These are phyloP conservation scores for Cheilinus undulatus DNA, from an alignment of 2,113 vertebrate species.

Conservation along the genomic window DNA sequence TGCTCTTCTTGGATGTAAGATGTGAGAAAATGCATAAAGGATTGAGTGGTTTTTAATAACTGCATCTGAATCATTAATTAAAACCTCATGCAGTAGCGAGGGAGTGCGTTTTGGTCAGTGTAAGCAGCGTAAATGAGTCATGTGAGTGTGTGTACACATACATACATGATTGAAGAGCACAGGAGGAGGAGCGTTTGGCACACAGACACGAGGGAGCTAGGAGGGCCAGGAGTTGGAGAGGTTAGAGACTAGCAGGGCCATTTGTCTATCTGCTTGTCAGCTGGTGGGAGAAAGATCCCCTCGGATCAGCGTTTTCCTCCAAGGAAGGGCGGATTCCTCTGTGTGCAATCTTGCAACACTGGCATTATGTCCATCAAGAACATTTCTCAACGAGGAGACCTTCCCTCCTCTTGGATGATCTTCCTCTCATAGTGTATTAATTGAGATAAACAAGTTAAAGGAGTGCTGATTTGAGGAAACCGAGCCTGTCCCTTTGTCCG, in stretches of 20 bases:
- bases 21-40: conserved; percentile 22
- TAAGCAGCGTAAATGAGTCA: conserved; percentile 59
- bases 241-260: conserved; percentile 62
- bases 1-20: conserved; percentile 20
- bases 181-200: conserved; percentile 2
- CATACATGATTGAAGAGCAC: conserved; percentile 7
- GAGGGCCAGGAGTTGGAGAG: conserved; percentile 60
- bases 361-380: conserved; percentile 72
- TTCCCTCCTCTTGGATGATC: conserved; percentile 47
- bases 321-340: conserved; percentile 52
- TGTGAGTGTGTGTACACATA: conserved; percentile 18
- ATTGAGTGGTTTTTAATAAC: conserved; percentile 51
- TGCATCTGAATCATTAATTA: conserved; percentile 63
- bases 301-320: conserved; percentile 77
- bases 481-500: conserved; percentile 4
- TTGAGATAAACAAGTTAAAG: conserved; percentile 42
- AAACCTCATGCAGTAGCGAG: conserved; percentile 42
- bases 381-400: conserved; percentile 44
- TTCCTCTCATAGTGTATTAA: conserved; percentile 16
- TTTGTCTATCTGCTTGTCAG: conserved; percentile 76
- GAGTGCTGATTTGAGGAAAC: conserved; percentile 60
- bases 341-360: conserved; percentile 61
- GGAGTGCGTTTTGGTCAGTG: conserved; percentile 54
- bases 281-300: conserved; percentile 60
- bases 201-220: conserved; percentile 24